Percentiles rank a stretch among this genome's conserved stretches.
These are phyloP conservation scores for Drosophila littoralis DNA, from an alignment of 1,140 invertebrate genomes.

Conservation along the genomic window DNA sequence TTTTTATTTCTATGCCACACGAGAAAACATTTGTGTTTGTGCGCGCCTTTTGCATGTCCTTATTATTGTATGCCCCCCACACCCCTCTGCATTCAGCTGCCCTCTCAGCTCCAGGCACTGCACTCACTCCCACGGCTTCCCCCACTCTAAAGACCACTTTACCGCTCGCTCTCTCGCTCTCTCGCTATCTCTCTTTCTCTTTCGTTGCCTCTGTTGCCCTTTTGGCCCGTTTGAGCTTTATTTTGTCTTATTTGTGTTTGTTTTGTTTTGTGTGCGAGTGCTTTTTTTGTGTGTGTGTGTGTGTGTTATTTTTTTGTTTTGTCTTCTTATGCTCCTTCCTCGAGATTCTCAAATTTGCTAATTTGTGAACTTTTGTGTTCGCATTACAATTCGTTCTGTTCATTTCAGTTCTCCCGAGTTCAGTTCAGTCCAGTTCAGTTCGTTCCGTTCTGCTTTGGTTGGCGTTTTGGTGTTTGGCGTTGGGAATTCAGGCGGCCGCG, in stretches of 20 bases:
- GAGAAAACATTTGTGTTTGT: conserved; percentile 75
- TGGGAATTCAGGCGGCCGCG: conserved; percentile 48
- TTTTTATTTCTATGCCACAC: conserved; percentile 63
- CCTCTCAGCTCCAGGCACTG: neutral
- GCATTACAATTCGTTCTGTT: conserved; percentile 69
- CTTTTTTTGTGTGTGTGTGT: conserved; percentile 25
- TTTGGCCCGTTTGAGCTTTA: conserved; percentile 47
- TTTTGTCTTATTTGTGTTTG: conserved; percentile 22
- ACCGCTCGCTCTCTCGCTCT: conserved; percentile 1
- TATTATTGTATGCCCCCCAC: conserved; percentile 21
- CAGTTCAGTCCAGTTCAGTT: conserved; percentile 5
- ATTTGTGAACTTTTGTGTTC: conserved; percentile 80
- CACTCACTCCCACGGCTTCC: neutral
- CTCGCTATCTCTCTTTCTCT: neutral
- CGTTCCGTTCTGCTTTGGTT: conserved; percentile 34
- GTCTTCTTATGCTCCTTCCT: conserved; percentile 38
- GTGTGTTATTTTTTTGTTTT: conserved; percentile 6
- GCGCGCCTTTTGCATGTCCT: conserved; percentile 50
- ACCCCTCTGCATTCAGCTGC: neutral
- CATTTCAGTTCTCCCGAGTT: conserved; percentile 6
- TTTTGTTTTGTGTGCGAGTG: conserved; percentile 42
- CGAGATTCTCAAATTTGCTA: conserved; percentile 78
- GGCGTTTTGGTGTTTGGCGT: conserved; percentile 42
- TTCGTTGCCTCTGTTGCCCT: conserved; percentile 28
- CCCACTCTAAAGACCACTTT: neutral